Evolutionary conservation across 2,113 vertebrate genomes (phyloP), one percentile per base, ranked within the genome.

Genomic region (Callocephalon fimbriatum): DNA sequence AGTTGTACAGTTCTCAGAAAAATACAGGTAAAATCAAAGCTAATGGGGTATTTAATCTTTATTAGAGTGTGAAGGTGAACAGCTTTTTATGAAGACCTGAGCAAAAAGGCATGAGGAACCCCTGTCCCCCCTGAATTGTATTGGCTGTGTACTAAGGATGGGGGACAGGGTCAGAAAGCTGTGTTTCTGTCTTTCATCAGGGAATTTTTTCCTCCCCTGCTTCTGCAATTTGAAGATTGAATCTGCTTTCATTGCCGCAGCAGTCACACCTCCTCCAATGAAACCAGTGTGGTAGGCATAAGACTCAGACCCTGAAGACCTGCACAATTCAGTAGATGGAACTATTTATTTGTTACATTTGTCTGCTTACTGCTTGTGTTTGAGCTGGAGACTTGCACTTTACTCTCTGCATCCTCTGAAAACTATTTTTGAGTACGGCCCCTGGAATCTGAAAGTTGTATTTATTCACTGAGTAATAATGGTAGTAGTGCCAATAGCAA

Each of bases 381-480:
- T 26, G 21, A 50, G 66, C 61, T 81, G 37, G 22, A 91, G 48
- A 23, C 42, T 20, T 62, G n/a, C 29, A 38, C 61, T 70, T 68
- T 15, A 19, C 14, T 76, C 13, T 73, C 19, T 31, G 12, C 26
- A 35, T n/a, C 47, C 29, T 67, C 59, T 63, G 42, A 21, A 53
- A 73, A 37, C 42, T 91, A n/a, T 58, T 62, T 88, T 19, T 76
- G 63, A 81, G n/a, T 54, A 20, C 7, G 42, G 68, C 74, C 85
- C 65, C 76, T 80, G 72, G 86, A 90, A 93, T 96, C 59, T n/a
- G 37, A 66, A 68, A 85, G 66, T 80, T 76, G 6, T 61, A 74
- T 87, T 96, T 93, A 88, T 74, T 88, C 86, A 71, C 82, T 91
- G 80, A 91, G 80, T 88, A 88, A 88, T 67, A 61, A 22, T 6